Evolutionary conservation across 2,797 vertebrate genomes (phyloP), one percentile per base, ranked within the genome.

Genomic region (Chiroxiphia lanceolata): DNA sequence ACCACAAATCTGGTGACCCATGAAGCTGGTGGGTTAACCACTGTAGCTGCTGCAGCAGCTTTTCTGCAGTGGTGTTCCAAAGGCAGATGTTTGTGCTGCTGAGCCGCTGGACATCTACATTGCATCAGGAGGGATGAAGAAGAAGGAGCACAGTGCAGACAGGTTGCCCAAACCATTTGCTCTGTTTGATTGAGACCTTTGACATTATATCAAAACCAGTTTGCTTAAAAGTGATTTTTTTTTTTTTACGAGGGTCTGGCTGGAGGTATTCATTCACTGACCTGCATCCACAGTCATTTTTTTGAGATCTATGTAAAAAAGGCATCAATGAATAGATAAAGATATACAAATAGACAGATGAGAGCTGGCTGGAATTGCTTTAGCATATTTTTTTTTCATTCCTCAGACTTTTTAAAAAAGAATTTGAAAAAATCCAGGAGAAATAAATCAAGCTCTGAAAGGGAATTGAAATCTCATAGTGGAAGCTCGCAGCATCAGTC

Each of bases 31-130:
- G 56, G 7, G 25, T 48, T 71, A 57, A 44, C 67, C 83, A 56
- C n/a, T 0, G 0, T 36, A 74, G 72, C 59, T 19, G 8, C 54
- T 5, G 4, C 10, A 47, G 71, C 5, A 2, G n/a, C 53, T 90
- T 70, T 22, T 77, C 64, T 82, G 59, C 40, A 22, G 65, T 60
- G n/a, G 42, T 78, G 51, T 25, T 53, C 40, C 34, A 16, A 26
- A 36, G 26, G 17, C 4, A 5, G 64, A 83, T 20, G 56, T 82
- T 71, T 81, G 57, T 56, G 51, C 36, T 69, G 53, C 75, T 71
- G 76, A 57, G 78, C 78, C 81, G 69, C 54, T 67, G 45, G 54
- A 87, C 42, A 42, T 42, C 53, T 74, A 61, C 29, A 15, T 36
- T 78, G 13, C 71, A 76, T 83, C 84, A 76, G 51, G 18, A 81